These are phyloP conservation scores for Tachuris rubrigastra DNA, from an alignment of 2,113 vertebrate species.

Conservation along the genomic window DNA sequence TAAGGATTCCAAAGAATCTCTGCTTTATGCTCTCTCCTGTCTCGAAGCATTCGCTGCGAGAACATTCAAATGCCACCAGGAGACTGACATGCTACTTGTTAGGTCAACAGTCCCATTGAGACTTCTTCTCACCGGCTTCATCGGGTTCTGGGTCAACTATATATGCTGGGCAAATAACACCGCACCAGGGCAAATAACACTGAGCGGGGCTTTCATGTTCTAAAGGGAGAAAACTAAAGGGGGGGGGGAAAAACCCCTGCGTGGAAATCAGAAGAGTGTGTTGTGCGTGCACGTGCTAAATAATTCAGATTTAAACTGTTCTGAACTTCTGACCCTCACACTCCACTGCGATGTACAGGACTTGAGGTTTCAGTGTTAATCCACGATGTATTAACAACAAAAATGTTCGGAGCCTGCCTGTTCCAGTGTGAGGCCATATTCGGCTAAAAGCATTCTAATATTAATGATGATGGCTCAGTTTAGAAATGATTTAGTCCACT, in stretches of 20 bases:
- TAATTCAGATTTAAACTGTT: constrained; percentile 55
- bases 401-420: background rate
- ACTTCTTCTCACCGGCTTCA: background rate
- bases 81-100: constrained; percentile 58
- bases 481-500: background rate
- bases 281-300: background rate
- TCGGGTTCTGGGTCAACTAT: constrained; percentile 25
- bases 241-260: fast-evolving
- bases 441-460: constrained; percentile 19
- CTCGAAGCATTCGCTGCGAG: background rate
- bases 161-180: constrained; percentile 42
- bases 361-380: background rate
- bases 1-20: constrained; percentile 57
- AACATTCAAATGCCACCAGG: constrained; percentile 62
- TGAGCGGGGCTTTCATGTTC: background rate
- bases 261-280: background rate
- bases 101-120: constrained; percentile 61
- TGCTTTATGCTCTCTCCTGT: constrained; percentile 39
- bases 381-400: background rate
- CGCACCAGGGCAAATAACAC: constrained; percentile 24
- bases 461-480: background rate
- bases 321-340: constrained; percentile 60
- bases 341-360: background rate
- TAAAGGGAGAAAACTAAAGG: background rate
- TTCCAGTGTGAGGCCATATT: background rate